phyloP scores from a whole-genome alignment of 2,113 vertebrate genomes.

The Mormyrus iriodes region DNA sequence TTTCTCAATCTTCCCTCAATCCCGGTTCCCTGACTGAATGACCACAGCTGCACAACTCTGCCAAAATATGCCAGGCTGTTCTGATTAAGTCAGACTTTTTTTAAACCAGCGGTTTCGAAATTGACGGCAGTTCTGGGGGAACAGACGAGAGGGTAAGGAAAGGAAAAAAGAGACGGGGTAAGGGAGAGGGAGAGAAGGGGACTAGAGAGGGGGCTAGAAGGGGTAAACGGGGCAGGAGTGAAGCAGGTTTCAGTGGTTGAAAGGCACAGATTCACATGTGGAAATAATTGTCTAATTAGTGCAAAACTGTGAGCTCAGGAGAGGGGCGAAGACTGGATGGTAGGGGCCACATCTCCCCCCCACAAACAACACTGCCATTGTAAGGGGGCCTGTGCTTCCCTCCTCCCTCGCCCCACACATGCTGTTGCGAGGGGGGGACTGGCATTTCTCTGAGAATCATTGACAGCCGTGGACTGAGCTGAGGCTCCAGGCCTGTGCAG shows the following conservation, averaged over 20 bases:
- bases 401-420: not conserved
- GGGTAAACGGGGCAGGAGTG: slow-evolving; percentile 47
- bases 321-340: slow-evolving; percentile 49
- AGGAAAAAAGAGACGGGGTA: slow-evolving; percentile 47
- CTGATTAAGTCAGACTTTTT: slow-evolving; percentile 63
- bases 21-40: slow-evolving; percentile 52
- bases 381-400: slow-evolving; percentile 27
- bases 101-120: slow-evolving; percentile 56
- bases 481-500: slow-evolving; percentile 12
- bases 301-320: slow-evolving; percentile 70
- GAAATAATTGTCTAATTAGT: slow-evolving; percentile 75
- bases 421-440: not conserved
- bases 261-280: slow-evolving; percentile 70
- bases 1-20: slow-evolving; percentile 39
- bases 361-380: slow-evolving; percentile 63
- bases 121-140: not conserved
- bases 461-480: slow-evolving; percentile 47
- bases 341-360: slow-evolving; percentile 51
- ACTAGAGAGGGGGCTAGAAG: slow-evolving; percentile 27
- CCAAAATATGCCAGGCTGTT: slow-evolving; percentile 66
- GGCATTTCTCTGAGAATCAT: not conserved
- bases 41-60: slow-evolving; percentile 48
- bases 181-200: slow-evolving; percentile 33
- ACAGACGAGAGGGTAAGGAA: not conserved
- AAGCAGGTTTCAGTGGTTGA: slow-evolving; percentile 48